Evolutionary conservation across 2,797 vertebrate genomes (phyloP).

Genomic region (Phataginus tetradactyla): DNA sequence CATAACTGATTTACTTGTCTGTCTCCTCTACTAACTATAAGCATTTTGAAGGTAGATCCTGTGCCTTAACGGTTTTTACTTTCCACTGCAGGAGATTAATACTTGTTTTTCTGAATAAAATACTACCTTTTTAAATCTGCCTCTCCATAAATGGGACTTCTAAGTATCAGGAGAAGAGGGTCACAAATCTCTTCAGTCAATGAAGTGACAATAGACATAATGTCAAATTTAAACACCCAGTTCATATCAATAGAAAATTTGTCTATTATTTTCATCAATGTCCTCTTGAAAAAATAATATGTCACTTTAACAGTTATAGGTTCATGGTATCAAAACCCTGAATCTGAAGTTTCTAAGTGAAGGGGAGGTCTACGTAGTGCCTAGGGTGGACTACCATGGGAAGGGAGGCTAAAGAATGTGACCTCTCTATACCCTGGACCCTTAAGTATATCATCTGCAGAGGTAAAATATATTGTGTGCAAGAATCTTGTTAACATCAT

Average conservation of each 20-base stretch:
- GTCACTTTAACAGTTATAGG: not conserved
- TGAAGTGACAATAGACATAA: not conserved
- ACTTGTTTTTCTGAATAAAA: conserved; percentile 44
- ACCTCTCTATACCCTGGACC: not conserved
- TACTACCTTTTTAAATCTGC: not conserved
- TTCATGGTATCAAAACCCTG: not conserved
- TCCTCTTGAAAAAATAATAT: not conserved
- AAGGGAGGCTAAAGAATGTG: not conserved
- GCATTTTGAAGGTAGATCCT: not conserved
- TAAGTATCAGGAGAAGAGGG: not conserved
- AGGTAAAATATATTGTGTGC: not conserved
- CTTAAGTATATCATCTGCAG: not conserved
- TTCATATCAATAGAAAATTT: not conserved
- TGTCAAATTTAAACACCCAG: conserved; percentile 4
- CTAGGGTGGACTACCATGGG: not conserved
- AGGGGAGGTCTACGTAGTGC: not conserved
- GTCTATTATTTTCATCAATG: not conserved
- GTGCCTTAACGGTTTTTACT: not conserved
- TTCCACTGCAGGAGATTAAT: not conserved
- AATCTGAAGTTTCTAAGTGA: not conserved
- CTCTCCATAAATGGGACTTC: not conserved
- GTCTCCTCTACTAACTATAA: not conserved
- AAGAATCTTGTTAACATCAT: not conserved
- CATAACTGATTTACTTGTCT: not conserved
- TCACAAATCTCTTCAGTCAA: not conserved